These are phyloP conservation scores for Pangasius krempfi DNA, from an alignment of 2,797 vertebrate genomes.

Conservation along the genomic window DNA sequence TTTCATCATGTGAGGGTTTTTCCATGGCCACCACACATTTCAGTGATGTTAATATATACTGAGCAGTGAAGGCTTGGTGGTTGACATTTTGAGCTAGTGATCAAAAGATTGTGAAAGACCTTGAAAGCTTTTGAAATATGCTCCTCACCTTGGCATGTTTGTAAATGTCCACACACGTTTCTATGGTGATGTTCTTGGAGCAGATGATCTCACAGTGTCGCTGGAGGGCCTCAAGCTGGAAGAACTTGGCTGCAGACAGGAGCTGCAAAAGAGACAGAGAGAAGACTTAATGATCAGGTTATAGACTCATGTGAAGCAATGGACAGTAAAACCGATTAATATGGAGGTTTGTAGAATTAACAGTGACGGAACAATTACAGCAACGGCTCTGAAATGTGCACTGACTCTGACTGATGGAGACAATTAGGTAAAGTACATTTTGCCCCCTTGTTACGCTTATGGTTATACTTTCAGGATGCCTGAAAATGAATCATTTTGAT, in stretches of 20 bases:
- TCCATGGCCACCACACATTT: not conserved
- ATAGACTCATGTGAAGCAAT: not conserved
- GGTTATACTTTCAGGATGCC: not conserved
- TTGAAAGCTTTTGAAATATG: not conserved
- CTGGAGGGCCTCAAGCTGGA: constrained; percentile 98
- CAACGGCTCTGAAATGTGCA: not conserved
- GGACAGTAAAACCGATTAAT: not conserved
- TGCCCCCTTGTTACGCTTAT: not conserved
- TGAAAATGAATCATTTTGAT: not conserved
- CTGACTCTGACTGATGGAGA: not conserved
- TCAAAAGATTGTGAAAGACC: not conserved
- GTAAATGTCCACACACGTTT: constrained; percentile 98
- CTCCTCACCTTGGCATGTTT: constrained; percentile 93
- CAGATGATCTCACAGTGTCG: constrained; percentile 99
- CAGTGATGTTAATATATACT: not conserved
- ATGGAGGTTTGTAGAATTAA: not conserved
- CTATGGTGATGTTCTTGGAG: constrained; percentile 95
- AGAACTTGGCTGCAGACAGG: constrained; percentile 97
- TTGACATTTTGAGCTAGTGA: not conserved
- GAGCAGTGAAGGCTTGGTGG: not conserved
- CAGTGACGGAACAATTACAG: not conserved
- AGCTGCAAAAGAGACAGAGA: constrained; percentile 75
- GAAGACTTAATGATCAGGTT: not conserved
- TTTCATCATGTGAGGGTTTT: not conserved
- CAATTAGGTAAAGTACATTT: not conserved